These are phyloP conservation scores for Pristionchus fissidentatus DNA, from an alignment of 2,888 invertebrate genomes.

Conservation along the genomic window DNA sequence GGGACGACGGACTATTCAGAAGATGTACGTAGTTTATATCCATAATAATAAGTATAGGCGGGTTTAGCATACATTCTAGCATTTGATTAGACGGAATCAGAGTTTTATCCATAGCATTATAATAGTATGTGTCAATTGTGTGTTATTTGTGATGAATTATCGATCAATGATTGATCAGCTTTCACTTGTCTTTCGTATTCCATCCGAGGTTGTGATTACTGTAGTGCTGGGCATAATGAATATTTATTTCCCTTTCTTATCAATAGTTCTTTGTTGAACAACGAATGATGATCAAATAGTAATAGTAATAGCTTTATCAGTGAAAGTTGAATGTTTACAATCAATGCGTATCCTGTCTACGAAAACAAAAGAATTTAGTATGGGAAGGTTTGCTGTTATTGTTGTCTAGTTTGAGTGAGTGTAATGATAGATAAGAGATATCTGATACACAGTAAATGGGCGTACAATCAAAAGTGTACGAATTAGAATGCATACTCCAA, in stretches of 20 bases:
- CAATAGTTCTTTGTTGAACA: no score
- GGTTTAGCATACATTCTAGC: background rate
- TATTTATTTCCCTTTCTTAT: background rate
- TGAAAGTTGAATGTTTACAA: background rate
- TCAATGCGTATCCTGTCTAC: background rate
- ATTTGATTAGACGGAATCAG: background rate
- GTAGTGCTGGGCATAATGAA: conserved; percentile 9
- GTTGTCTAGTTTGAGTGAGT: conserved; percentile 15
- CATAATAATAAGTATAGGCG: background rate
- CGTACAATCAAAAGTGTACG: conserved; percentile 37
- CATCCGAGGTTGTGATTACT: conserved; percentile 24
- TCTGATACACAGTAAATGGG: conserved; percentile 39
- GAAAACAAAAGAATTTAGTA: conserved; percentile 10
- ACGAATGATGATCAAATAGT: background rate
- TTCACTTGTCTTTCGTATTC: conserved; percentile 24
- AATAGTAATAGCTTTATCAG: background rate
- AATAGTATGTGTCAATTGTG: conserved; percentile 11
- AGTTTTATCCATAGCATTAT: background rate
- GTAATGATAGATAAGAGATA: conserved; percentile 35
- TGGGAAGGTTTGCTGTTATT: conserved; percentile 14
- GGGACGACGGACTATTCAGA: background rate
- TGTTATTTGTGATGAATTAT: background rate
- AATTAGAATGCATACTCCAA: conserved; percentile 34
- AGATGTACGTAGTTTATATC: conserved; percentile 1
- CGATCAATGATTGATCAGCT: background rate